Evolutionary conservation across 2,888 invertebrate species (phyloP).

Genomic region (Pyrgus malvae): DNA sequence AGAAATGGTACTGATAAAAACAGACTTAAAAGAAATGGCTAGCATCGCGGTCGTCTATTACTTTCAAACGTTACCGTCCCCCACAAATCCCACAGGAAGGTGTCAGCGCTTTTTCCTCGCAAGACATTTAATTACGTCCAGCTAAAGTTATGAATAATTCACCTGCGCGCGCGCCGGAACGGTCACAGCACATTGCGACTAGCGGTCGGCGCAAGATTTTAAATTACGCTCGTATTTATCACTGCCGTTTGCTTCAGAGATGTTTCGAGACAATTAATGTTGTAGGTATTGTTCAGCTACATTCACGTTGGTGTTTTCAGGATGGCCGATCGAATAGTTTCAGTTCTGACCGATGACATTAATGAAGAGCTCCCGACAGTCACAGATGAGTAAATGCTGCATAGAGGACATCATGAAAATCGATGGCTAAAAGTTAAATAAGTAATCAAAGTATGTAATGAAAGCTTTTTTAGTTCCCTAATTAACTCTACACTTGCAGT

Average conservation of each 20-base stretch:
- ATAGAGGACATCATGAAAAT: too few relatives aligned
- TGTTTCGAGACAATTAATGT: too few relatives aligned
- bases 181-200: conserved; percentile 71
- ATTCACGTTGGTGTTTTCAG: too few relatives aligned
- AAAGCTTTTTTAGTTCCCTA: too few relatives aligned
- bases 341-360: too few relatives aligned
- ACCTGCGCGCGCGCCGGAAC: conserved; percentile 63
- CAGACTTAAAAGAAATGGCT: not conserved
- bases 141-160: conserved; percentile 68
- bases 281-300: too few relatives aligned
- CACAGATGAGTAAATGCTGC: too few relatives aligned
- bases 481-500: too few relatives aligned
- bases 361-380: too few relatives aligned
- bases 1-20: not conserved
- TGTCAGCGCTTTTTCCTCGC: conserved; percentile 66
- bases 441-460: too few relatives aligned
- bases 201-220: conserved; percentile 54
- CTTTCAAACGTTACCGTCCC: conserved; percentile 31
- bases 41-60: not conserved
- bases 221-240: conserved; percentile 41
- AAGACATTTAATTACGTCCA: conserved; percentile 73
- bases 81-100: conserved; percentile 64
- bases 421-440: too few relatives aligned
- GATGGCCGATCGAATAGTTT: too few relatives aligned
- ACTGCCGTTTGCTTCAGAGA: not conserved